Evolutionary conservation across 2,888 invertebrate genomes (phyloP).

Genomic region (Alloscopus bannaensis): DNA sequence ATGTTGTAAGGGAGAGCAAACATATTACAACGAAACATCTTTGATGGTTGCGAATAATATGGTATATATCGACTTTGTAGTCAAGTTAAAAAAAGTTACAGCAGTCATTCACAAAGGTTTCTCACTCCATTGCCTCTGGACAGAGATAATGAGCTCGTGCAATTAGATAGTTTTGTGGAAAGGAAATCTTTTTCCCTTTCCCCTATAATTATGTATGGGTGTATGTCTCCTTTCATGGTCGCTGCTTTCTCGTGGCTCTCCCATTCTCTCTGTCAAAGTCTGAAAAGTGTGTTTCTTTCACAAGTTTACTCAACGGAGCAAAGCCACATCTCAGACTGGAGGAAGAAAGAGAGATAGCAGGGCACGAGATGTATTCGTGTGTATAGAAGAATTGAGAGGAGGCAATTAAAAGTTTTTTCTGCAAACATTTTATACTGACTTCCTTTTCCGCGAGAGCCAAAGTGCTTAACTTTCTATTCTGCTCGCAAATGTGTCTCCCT

Average conservation of each 20-base stretch:
- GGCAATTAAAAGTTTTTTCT: conserved; percentile 59
- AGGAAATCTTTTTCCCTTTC: not conserved
- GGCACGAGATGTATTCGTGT: too few species aligned
- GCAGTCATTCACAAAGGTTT: conserved; percentile 8
- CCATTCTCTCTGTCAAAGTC: conserved; percentile 22
- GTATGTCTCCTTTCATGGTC: conserved; percentile 1
- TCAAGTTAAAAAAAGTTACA: not conserved
- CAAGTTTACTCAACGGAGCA: too few species aligned
- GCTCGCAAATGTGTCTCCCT: not conserved
- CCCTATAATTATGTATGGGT: not conserved
- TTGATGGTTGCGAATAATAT: too few species aligned
- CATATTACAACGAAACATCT: too few species aligned
- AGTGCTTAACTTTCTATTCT: not conserved
- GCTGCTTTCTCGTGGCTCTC: not conserved
- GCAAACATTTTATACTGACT: conserved; percentile 42
- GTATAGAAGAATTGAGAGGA: conserved; percentile 18
- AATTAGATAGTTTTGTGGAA: conserved; percentile 42
- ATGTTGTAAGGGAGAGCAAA: not conserved
- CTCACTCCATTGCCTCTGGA: conserved; percentile 54
- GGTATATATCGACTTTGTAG: not conserved
- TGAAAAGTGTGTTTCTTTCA: conserved; percentile 35
- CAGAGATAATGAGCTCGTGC: conserved; percentile 58
- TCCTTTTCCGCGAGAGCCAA: conserved; percentile 1
- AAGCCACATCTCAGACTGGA: too few species aligned
- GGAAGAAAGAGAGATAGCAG: too few species aligned